Base-by-base conservation (phyloP, 2,888 invertebrate genomes). In the Pherbina coryleti region DNA sequence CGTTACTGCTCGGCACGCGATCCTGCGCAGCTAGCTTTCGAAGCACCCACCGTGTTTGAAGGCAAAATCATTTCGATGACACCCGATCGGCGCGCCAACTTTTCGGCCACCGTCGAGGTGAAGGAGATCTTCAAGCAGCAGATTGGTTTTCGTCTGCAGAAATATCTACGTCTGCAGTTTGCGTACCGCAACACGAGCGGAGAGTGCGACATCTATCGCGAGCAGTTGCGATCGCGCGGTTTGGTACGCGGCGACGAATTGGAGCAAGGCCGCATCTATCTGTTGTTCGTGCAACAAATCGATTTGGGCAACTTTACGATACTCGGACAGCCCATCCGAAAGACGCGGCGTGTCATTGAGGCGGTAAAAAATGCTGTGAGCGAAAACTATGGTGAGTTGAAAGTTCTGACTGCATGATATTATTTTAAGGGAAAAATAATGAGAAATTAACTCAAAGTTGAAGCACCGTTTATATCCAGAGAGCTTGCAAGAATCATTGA, bases 71-170 rank as follows among this genome's bases (percentile, higher is more conserved):
- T 92, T 81, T 93, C 93, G 82, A 92, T 92, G 91, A 92, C 92
- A 82, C 90, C 91, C 75, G 90, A 91, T 83, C 90, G 92, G 71
- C 91, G 91, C 71, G 90, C 91, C 76, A 92, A 92, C 84, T 93
- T 93, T 89, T 92, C 92, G 81, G 93, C 93, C 82, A 92, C 93
- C 79, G 93, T 94, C 88, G 92, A 92, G 87, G 93, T 94, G 82
- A 90, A 92, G 83, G 90, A 92, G 81, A 91, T 92, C 81, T 92
- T 92, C 88, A 94, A 94, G 88, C 92, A 91, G 83, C 92, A 92
- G 82, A 85, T 89, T 80, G 90, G 90, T 62, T 85, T 85, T 75
- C 87, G 86, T 55, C 80, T 89, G 82, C 88, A 89, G 67, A 83
- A 85, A 34, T 85, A 87, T 60, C 82, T 90, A 60, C 86, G 90